Conservation (phyloP, 2,113 vertebrate genomes). For the Drymodes brunneopygia region DNA sequence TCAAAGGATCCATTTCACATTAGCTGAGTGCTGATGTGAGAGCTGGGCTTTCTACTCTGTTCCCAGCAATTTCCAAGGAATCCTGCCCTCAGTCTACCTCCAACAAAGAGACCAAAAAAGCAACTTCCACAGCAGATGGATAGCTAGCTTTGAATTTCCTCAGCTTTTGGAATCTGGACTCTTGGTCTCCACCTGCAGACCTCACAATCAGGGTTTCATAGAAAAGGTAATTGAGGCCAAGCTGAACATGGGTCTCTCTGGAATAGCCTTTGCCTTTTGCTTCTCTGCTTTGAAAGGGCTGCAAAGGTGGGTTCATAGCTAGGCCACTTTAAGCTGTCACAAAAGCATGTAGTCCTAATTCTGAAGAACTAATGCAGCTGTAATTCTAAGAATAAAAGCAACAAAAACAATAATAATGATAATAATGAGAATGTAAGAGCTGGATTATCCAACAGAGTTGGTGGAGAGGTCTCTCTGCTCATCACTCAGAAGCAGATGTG, state of each 20-base stretch:
- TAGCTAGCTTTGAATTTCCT: neutral
- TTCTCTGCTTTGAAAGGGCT: neutral
- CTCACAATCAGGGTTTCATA: neutral
- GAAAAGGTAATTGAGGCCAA: neutral
- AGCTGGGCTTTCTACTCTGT: neutral
- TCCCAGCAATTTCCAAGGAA: neutral
- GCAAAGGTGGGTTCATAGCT: neutral
- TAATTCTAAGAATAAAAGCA: neutral
- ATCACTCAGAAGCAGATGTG: neutral
- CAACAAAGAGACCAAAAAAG: neutral
- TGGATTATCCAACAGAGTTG: neutral
- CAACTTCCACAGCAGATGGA: neutral
- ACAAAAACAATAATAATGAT: neutral
- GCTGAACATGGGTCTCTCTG: fast-evolving
- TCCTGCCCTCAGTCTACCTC: neutral
- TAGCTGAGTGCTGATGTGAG: neutral
- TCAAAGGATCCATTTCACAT: neutral
- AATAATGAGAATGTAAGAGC: neutral
- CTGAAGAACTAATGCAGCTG: neutral
- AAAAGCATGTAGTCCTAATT: neutral
- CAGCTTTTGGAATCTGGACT: neutral
- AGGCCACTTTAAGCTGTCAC: neutral
- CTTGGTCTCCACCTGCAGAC: neutral
- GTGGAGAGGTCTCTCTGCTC: neutral
- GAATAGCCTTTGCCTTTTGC: neutral